A percentile compares a stretch with the other conserved stretches of the same genome.
phyloP scores from a whole-genome alignment of 2,113 vertebrate genomes.

The human (Homo sapiens) region DNA sequence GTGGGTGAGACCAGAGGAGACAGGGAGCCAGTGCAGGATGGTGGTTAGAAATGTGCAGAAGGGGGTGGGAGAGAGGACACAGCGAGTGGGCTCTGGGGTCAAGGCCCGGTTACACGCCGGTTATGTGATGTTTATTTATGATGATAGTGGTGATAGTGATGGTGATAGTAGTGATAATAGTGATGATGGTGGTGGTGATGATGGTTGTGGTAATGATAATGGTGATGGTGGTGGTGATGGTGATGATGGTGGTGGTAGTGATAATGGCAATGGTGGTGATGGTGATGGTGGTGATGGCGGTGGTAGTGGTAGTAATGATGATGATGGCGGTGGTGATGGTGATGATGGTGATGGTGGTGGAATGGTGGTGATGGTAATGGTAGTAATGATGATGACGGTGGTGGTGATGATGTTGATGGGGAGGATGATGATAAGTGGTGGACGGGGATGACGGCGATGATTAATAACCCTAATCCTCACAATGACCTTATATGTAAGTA shows the following conservation, averaged over 20 bases:
- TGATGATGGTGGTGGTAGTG: rapidly evolving
- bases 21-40: background rate
- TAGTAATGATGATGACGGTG: too few relatives aligned
- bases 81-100: background rate
- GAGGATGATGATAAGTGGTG: rapidly evolving
- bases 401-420: background rate
- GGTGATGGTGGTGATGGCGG: too few relatives aligned
- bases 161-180: too few relatives aligned
- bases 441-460: too few relatives aligned
- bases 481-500: background rate
- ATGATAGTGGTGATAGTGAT: too few relatives aligned
- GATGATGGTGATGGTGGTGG: too few relatives aligned
- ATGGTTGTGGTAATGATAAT: too few relatives aligned
- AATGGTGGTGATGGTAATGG: background rate
- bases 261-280: background rate
- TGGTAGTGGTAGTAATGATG: too few relatives aligned
- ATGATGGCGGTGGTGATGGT: too few relatives aligned
- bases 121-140: background rate
- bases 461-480: background rate
- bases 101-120: rapidly evolving
- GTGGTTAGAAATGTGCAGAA: background rate
- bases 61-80: background rate
- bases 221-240: too few relatives aligned
- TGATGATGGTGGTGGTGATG: too few relatives aligned
- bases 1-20: background rate